Conservation (phyloP, 1,140 invertebrate genomes). For the Zaprionus ghesquierei region DNA sequence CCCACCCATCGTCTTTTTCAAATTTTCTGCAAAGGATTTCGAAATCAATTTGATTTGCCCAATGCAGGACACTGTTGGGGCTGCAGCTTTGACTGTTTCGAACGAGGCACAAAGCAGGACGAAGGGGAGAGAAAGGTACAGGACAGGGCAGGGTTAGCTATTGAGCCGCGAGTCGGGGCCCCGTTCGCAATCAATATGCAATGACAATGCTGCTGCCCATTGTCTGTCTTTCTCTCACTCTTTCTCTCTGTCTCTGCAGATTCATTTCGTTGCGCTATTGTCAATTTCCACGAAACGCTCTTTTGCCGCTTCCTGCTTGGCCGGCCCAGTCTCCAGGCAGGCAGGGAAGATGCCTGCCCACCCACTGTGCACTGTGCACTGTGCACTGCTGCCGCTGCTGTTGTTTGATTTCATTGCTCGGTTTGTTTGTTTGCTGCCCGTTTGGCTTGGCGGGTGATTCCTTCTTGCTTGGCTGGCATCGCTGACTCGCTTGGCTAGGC, state of each 20-base stretch:
- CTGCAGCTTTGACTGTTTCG: not conserved
- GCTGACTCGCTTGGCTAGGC: not conserved
- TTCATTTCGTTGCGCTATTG: constrained; percentile 75
- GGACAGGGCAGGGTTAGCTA: not conserved
- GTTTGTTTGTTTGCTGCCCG: constrained; percentile 56
- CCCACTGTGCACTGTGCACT: too few relatives aligned
- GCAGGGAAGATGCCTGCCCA: too few relatives aligned
- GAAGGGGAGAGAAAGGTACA: not conserved
- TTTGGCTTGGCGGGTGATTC: constrained; percentile 3
- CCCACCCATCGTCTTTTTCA: constrained; percentile 16
- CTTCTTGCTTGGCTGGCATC: not conserved
- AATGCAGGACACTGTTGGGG: not conserved
- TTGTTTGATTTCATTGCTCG: constrained; percentile 67
- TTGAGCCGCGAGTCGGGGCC: constrained; percentile 29
- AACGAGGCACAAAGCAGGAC: not conserved
- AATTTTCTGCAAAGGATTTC: constrained; percentile 62
- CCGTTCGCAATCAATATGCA: constrained; percentile 73
- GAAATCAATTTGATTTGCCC: constrained; percentile 74
- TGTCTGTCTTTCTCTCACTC: constrained; percentile 31
- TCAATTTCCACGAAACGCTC: constrained; percentile 62
- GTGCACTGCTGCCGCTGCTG: constrained; percentile 29
- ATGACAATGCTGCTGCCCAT: constrained; percentile 64
- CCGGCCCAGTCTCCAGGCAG: not conserved
- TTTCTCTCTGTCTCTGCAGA: not conserved
- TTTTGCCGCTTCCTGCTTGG: not conserved